Evolutionary conservation across 2,888 invertebrate species (phyloP).

Genomic region (Hymenopus coronatus): DNA sequence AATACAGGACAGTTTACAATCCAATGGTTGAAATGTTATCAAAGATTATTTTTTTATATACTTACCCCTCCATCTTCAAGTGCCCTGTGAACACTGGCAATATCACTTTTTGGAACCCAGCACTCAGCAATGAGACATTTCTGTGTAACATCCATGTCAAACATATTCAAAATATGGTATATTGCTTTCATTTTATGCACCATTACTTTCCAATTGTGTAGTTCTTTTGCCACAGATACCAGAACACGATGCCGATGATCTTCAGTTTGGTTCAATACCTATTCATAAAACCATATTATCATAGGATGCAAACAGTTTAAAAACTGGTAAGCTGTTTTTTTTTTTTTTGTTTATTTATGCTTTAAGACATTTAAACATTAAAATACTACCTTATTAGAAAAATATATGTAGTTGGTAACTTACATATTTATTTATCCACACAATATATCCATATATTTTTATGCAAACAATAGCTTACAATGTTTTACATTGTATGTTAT

Average conservation of each 20-base stretch:
- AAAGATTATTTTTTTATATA: constrained; percentile 30
- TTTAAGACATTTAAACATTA: no score
- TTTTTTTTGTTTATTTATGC: not conserved
- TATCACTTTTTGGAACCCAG: constrained; percentile 75
- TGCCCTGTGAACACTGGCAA: constrained; percentile 71
- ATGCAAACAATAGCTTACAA: no score
- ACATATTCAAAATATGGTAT: constrained; percentile 88
- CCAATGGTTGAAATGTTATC: no score
- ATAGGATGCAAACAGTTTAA: not conserved
- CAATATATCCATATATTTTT: no score
- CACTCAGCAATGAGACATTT: constrained; percentile 88
- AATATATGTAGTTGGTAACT: no score
- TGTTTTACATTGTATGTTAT: no score
- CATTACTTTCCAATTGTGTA: constrained; percentile 84
- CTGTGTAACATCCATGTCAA: constrained; percentile 86
- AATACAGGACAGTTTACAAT: no score
- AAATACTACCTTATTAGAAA: no score
- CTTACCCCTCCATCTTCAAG: constrained; percentile 77
- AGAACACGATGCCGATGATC: constrained; percentile 84
- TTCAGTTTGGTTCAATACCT: constrained; percentile 83
- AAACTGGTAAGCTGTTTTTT: not conserved
- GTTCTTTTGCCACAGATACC: constrained; percentile 79
- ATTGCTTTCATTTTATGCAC: constrained; percentile 90
- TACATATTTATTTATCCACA: no score
- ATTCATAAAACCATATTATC: constrained; percentile 26